phyloP scores from a whole-genome alignment of 2,888 invertebrate species.

The Pasiphila rectangulata region DNA sequence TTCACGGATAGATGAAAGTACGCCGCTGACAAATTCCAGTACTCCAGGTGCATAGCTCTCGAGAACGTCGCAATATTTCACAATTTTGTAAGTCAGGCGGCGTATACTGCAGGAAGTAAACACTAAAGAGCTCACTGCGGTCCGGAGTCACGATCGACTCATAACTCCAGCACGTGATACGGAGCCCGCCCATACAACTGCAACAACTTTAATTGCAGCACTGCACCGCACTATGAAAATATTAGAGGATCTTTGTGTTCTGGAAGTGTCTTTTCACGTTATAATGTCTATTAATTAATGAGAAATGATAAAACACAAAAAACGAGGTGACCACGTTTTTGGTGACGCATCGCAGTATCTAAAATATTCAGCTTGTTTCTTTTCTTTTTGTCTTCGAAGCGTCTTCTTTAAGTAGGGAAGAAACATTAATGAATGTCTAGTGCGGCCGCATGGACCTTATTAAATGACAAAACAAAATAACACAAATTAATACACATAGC shows the following conservation, averaged over 20 bases:
- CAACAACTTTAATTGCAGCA: conserved; percentile 68
- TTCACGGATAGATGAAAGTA: no score
- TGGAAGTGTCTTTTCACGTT: neutral
- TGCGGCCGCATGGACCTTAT: no score
- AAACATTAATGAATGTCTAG: no score
- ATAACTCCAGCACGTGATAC: conserved; percentile 64
- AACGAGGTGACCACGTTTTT: no score
- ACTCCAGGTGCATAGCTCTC: conserved; percentile 22
- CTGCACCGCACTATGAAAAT: conserved; percentile 33
- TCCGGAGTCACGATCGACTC: conserved; percentile 60
- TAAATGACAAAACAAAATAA: no score
- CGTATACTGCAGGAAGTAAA: conserved; percentile 34
- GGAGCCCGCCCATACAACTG: conserved; percentile 44
- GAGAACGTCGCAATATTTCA: conserved; percentile 25
- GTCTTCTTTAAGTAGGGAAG: no score
- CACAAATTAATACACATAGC: no score
- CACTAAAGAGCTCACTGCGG: conserved; percentile 31
- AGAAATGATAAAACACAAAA: neutral
- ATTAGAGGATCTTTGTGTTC: neutral
- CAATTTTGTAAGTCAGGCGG: conserved; percentile 30
- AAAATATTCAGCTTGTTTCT: no score
- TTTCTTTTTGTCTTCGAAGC: no score
- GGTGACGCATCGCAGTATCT: no score
- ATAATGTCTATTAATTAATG: neutral
- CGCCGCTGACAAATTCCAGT: conserved; percentile 4